Conservation (phyloP, 2,888 invertebrate species). For the Adelphocoris suturalis region DNA sequence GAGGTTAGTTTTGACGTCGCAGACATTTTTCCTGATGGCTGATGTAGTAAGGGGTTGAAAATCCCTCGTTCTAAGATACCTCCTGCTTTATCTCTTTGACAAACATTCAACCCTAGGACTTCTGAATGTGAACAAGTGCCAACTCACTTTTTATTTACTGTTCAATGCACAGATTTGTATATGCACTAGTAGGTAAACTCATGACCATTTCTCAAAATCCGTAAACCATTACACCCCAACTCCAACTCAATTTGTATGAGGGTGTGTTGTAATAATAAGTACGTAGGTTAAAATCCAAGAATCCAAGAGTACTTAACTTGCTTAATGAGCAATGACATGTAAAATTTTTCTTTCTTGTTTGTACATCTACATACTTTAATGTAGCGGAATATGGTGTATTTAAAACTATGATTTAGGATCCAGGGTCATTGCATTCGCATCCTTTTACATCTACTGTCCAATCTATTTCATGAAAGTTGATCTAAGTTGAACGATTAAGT, state of each 20-base stretch:
- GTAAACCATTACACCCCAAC: not conserved
- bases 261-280: not conserved
- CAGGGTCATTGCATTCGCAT: too few species aligned
- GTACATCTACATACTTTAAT: too few species aligned
- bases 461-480: too few species aligned
- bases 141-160: slow-evolving; percentile 20
- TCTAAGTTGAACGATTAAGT: too few species aligned
- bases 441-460: too few species aligned
- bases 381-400: too few species aligned
- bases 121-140: slow-evolving; percentile 32
- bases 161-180: slow-evolving; percentile 7
- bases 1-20: not conserved
- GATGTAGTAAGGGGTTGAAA: slow-evolving; percentile 7
- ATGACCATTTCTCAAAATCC: not conserved
- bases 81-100: not conserved
- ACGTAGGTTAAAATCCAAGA: not conserved
- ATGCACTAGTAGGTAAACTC: not conserved
- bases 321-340: not conserved
- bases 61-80: not conserved
- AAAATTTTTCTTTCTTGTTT: not conserved
- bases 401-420: too few species aligned
- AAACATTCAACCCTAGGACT: slow-evolving; percentile 15
- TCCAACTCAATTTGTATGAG: not conserved
- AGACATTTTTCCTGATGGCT: not conserved
- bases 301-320: slow-evolving; percentile 9